A percentile compares a stretch with the other conserved stretches of the same genome.
Conservation (phyloP, 1,140 invertebrate species). For the Hyposmocoma kahamanoa region DNA sequence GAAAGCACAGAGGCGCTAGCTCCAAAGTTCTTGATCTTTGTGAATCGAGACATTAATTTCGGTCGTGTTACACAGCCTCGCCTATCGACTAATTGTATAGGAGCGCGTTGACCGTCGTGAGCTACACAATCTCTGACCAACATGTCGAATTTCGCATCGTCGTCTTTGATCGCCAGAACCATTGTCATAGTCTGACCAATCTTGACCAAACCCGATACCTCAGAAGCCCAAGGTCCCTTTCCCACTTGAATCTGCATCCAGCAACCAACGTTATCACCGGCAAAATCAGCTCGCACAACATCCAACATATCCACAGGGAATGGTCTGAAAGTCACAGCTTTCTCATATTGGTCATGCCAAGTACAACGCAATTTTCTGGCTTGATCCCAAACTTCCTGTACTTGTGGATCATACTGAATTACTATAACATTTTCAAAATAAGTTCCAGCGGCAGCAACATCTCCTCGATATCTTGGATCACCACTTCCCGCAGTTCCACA, state of each 20-base stretch:
- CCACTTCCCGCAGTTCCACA: conserved; percentile 94
- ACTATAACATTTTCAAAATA: conserved; percentile 97
- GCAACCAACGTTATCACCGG: conserved; percentile 95
- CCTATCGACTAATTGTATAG: conserved; percentile 96
- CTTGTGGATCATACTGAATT: conserved; percentile 94
- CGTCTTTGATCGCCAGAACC: conserved; percentile 96
- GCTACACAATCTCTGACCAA: conserved; percentile 95
- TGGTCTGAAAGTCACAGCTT: conserved; percentile 94
- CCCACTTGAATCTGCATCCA: conserved; percentile 97
- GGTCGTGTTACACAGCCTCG: conserved; percentile 93
- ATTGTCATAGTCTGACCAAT: conserved; percentile 98
- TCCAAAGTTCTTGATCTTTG: conserved; percentile 96
- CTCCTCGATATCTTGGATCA: conserved; percentile 88
- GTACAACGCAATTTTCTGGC: conserved; percentile 93
- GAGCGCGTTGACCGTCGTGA: conserved; percentile 93
- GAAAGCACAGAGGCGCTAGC: conserved; percentile 92
- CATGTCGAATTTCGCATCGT: conserved; percentile 97
- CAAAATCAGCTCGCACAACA: conserved; percentile 93
- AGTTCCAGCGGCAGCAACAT: conserved; percentile 90
- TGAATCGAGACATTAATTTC: conserved; percentile 94
- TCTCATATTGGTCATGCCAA: conserved; percentile 97
- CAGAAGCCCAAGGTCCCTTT: conserved; percentile 96
- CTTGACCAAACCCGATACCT: conserved; percentile 94
- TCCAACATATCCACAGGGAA: conserved; percentile 97
- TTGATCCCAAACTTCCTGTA: conserved; percentile 97